Evolutionary conservation across 2,113 vertebrate species (phyloP).

Genomic region (Onychostoma macrolepis): DNA sequence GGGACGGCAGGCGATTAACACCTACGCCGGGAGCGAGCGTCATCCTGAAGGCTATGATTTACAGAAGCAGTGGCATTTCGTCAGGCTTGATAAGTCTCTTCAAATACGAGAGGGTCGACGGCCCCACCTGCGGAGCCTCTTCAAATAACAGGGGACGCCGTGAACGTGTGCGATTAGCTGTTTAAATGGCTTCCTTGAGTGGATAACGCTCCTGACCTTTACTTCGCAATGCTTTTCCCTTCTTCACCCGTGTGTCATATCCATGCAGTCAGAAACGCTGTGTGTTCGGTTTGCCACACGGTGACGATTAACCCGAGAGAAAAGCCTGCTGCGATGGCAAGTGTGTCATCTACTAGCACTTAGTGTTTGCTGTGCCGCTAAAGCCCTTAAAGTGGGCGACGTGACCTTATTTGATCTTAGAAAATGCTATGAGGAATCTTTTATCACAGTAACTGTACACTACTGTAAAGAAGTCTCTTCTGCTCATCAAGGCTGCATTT

Average conservation of each 20-base stretch:
- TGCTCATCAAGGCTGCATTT: background rate
- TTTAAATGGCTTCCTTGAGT: conserved; percentile 58
- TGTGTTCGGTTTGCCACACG: background rate
- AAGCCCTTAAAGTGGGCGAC: background rate
- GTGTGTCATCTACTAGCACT: conserved; percentile 38
- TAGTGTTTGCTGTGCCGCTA: background rate
- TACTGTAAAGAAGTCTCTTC: background rate
- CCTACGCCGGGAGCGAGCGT: conserved; percentile 2
- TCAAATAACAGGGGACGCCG: conserved; percentile 43
- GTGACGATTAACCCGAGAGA: background rate
- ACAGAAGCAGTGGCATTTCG: conserved; percentile 42
- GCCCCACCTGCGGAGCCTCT: conserved; percentile 29
- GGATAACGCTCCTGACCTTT: conserved; percentile 44
- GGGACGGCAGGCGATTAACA: conserved; percentile 20
- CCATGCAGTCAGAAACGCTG: background rate
- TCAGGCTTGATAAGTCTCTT: conserved; percentile 43
- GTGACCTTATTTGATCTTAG: conserved; percentile 4
- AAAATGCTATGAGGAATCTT: background rate
- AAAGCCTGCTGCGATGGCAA: conserved; percentile 15
- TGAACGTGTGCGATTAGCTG: conserved; percentile 52
- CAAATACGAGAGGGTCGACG: conserved; percentile 29
- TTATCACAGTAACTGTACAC: background rate
- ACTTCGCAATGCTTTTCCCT: conserved; percentile 18
- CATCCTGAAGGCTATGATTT: conserved; percentile 27
- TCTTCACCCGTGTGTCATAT: conserved; percentile 35